Evolutionary conservation across 2,113 vertebrate species (phyloP).

Genomic region (Hemibagrus wyckioides): DNA sequence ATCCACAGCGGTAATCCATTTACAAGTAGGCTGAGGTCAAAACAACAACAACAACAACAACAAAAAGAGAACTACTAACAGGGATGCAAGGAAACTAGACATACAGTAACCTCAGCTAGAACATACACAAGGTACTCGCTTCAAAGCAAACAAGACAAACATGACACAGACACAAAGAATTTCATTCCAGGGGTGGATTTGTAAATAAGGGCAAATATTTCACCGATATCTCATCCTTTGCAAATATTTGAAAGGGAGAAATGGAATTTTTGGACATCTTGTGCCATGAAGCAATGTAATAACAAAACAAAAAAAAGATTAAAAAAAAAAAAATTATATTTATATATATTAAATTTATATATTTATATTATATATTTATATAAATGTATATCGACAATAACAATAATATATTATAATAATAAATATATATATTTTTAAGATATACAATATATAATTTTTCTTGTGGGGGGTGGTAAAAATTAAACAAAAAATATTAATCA

Average conservation of each 20-base stretch:
- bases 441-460: too few relatives aligned
- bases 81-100: not conserved
- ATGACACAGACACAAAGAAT: not conserved
- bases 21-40: not conserved
- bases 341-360: too few relatives aligned
- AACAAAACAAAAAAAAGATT: not conserved
- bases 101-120: not conserved
- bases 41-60: not conserved
- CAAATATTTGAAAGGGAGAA: conserved; percentile 4
- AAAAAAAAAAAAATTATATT: too few relatives aligned
- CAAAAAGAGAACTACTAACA: not conserved
- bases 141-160: not conserved
- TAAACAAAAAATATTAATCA: not conserved
- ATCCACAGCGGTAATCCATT: not conserved
- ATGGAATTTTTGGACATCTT: not conserved
- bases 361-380: too few relatives aligned
- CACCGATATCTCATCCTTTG: not conserved
- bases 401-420: too few relatives aligned
- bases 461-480: too few relatives aligned
- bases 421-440: too few relatives aligned
- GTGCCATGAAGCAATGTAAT: not conserved
- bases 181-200: not conserved
- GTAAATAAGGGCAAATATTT: not conserved
- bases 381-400: too few relatives aligned
- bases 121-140: not conserved